phyloP scores from a whole-genome alignment of 2,888 invertebrate genomes.

The Saturnia pavonia region DNA sequence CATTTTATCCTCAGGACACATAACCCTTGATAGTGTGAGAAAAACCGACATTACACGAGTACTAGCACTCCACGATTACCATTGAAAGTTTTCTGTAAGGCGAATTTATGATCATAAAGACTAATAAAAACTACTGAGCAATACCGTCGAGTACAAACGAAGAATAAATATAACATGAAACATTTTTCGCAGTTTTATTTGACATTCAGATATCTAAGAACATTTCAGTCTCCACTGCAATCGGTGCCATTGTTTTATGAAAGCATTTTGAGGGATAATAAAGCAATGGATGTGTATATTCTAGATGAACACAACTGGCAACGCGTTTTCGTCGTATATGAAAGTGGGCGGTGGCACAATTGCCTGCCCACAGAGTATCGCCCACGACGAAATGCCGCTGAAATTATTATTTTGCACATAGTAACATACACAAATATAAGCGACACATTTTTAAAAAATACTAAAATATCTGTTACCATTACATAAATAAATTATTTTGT shows the following conservation, averaged over 20 bases:
- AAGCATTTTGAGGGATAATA: constrained; percentile 1
- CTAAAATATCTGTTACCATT: constrained; percentile 1
- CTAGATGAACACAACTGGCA: constrained; percentile 25
- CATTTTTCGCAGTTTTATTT: neutral
- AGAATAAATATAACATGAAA: neutral
- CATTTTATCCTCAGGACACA: no score
- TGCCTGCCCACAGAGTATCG: constrained; percentile 49
- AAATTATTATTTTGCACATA: constrained; percentile 32
- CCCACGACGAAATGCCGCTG: constrained; percentile 47
- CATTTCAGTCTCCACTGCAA: neutral
- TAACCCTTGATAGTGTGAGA: no score
- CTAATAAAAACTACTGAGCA: no score
- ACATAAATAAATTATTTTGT: neutral
- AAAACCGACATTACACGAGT: no score
- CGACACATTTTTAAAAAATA: constrained; percentile 11
- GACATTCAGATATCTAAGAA: neutral
- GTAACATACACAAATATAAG: constrained; percentile 9
- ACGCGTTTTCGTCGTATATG: constrained; percentile 23
- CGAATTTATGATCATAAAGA: no score
- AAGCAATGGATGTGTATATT: constrained; percentile 30
- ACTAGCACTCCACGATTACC: no score
- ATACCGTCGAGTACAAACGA: neutral
- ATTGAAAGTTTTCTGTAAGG: no score
- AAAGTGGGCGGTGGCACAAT: constrained; percentile 49
- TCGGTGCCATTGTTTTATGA: neutral